Evolutionary conservation across 2,888 invertebrate species (phyloP).

Genomic region (Labia minor): DNA sequence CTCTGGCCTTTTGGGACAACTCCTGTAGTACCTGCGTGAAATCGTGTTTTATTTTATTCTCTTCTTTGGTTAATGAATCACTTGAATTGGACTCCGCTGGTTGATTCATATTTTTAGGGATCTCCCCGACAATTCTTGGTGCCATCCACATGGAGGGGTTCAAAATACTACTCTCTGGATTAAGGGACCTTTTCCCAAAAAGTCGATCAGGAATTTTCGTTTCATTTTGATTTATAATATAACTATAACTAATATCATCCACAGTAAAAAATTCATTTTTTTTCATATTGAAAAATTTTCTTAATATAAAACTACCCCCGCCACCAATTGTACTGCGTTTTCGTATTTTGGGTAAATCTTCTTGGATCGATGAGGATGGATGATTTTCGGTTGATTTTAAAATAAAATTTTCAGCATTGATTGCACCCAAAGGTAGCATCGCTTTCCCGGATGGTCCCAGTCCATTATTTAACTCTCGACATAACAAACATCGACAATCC

Average conservation of each 20-base stretch:
- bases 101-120: not conserved
- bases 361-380: not conserved
- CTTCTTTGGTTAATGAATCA: not conserved
- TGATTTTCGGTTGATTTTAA: not conserved
- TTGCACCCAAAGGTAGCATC: not conserved
- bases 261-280: not conserved
- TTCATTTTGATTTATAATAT: not conserved
- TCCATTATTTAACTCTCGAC: conserved; percentile 21
- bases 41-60: not conserved
- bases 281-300: not conserved
- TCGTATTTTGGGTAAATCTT: not conserved
- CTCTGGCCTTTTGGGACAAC: not conserved
- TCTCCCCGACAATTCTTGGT: not conserved
- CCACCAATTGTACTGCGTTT: not conserved
- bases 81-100: not conserved
- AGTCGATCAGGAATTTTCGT: not conserved
- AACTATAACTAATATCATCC: not conserved
- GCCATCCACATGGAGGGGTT: not conserved
- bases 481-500: conserved; percentile 23
- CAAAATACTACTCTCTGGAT: not conserved
- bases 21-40: not conserved
- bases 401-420: not conserved
- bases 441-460: conserved; percentile 19
- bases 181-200: not conserved
- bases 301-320: not conserved